These are phyloP conservation scores for Saxicola maurus DNA, from an alignment of 2,797 vertebrate genomes.

Conservation along the genomic window DNA sequence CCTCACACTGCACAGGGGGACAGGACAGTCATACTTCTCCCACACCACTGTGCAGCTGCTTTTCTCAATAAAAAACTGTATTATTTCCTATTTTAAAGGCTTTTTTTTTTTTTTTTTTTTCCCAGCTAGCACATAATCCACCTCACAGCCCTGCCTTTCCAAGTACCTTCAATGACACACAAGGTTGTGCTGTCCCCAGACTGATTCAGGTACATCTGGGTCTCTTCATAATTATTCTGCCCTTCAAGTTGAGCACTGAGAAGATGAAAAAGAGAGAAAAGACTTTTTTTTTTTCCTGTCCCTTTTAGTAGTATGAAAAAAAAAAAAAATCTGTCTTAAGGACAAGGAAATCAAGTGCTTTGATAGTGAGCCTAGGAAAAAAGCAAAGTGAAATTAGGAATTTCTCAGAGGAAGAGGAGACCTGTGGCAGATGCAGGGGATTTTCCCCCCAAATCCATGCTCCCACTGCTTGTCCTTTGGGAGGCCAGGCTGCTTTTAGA, in stretches of 20 bases:
- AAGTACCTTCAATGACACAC: conserved; percentile 41
- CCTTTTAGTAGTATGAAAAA: not conserved
- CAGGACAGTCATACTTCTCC: not conserved
- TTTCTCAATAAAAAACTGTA: not conserved
- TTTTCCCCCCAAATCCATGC: fast-evolving
- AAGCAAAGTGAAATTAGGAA: not conserved
- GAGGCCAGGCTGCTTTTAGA: not conserved
- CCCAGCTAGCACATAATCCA: not conserved
- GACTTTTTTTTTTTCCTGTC: not conserved
- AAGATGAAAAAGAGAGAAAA: conserved; percentile 8
- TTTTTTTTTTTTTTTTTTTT: not conserved
- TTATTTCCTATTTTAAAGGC: not conserved
- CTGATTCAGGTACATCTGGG: conserved; percentile 45
- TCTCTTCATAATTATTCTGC: conserved; percentile 60
- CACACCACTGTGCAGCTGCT: not conserved
- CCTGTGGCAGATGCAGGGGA: not conserved
- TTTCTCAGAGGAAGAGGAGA: not conserved
- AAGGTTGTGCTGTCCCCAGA: conserved; percentile 44
- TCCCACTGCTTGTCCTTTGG: not conserved
- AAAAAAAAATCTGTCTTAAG: not conserved
- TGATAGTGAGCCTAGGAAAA: not conserved
- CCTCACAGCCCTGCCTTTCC: conserved; percentile 28
- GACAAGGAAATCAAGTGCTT: not conserved
- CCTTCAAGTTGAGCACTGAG: conserved; percentile 63
- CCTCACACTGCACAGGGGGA: not conserved